Conservation (phyloP, 2,797 vertebrate genomes). For the Alosa sapidissima region DNA sequence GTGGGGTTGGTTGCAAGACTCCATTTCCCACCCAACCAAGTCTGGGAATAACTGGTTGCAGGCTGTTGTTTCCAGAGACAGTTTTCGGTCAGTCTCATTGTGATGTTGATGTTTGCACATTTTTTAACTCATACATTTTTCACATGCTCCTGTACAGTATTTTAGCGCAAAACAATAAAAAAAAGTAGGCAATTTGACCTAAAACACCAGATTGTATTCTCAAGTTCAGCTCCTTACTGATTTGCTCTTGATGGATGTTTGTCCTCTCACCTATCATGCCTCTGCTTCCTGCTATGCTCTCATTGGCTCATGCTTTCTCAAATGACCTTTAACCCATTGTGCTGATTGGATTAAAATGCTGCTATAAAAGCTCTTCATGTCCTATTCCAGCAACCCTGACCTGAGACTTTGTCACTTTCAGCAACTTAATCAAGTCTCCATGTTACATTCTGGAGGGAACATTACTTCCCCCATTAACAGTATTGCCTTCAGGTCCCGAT, state of each 20-base stretch:
- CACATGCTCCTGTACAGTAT: background rate
- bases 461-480: background rate
- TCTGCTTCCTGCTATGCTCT: slow-evolving; percentile 47
- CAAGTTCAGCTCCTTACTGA: background rate
- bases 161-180: background rate
- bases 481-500: background rate
- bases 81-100: slow-evolving; percentile 45
- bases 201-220: background rate
- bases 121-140: slow-evolving; percentile 21
- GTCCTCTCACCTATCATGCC: slow-evolving; percentile 26
- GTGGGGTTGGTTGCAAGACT: slow-evolving; percentile 18
- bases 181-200: background rate
- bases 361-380: slow-evolving; percentile 34
- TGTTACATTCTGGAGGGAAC: background rate
- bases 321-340: slow-evolving; percentile 42
- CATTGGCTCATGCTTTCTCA: slow-evolving; percentile 44
- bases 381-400: background rate
- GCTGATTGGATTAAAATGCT: slow-evolving; percentile 30
- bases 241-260: slow-evolving; percentile 18
- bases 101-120: slow-evolving; percentile 36
- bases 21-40: slow-evolving; percentile 36
- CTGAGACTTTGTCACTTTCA: background rate
- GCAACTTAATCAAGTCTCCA: background rate
- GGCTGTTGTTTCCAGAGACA: slow-evolving; percentile 55
- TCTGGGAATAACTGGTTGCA: slow-evolving; percentile 57